A percentile compares a stretch with the other conserved stretches of the same genome.
phyloP scores from a whole-genome alignment of 1,140 invertebrate species.

The Sarcophaga peregrina region DNA sequence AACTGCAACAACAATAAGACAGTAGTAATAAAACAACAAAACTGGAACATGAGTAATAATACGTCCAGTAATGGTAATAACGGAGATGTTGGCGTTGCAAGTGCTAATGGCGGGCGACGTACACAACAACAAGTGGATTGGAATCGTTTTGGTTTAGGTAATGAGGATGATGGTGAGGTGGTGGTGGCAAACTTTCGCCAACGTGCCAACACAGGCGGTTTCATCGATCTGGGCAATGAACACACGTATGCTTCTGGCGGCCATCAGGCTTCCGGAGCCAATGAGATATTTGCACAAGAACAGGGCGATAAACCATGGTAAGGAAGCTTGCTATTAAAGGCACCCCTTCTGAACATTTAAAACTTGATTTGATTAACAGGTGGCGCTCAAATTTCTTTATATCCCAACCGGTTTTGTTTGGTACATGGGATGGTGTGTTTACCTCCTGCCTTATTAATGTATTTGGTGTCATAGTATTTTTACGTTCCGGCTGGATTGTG shows the following conservation, averaged over 20 bases:
- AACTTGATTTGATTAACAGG: constrained; percentile 69
- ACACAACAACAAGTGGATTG: constrained; percentile 51
- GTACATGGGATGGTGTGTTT: constrained; percentile 95
- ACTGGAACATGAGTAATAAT: constrained; percentile 34
- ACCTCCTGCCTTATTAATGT: constrained; percentile 92
- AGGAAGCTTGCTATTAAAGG: constrained; percentile 31
- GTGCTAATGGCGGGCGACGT: background rate
- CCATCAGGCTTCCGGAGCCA: constrained; percentile 83
- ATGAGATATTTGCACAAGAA: constrained; percentile 90
- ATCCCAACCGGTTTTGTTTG: constrained; percentile 93
- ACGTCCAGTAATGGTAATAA: constrained; percentile 39
- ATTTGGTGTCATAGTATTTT: constrained; percentile 96
- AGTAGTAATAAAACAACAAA: background rate
- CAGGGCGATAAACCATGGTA: constrained; percentile 71
- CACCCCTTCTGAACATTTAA: background rate
- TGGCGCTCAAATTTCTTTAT: constrained; percentile 95
- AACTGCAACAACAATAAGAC: background rate
- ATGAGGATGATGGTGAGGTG: constrained; percentile 60
- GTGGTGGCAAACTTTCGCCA: constrained; percentile 65
- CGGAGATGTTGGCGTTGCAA: background rate
- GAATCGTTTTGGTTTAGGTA: constrained; percentile 54
- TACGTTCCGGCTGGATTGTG: constrained; percentile 96
- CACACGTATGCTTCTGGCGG: constrained; percentile 80
- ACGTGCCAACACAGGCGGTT: constrained; percentile 72
- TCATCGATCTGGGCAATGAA: constrained; percentile 78